Evolutionary conservation across 2,797 vertebrate genomes (phyloP).

Genomic region (Chaenodraco wilsoni): DNA sequence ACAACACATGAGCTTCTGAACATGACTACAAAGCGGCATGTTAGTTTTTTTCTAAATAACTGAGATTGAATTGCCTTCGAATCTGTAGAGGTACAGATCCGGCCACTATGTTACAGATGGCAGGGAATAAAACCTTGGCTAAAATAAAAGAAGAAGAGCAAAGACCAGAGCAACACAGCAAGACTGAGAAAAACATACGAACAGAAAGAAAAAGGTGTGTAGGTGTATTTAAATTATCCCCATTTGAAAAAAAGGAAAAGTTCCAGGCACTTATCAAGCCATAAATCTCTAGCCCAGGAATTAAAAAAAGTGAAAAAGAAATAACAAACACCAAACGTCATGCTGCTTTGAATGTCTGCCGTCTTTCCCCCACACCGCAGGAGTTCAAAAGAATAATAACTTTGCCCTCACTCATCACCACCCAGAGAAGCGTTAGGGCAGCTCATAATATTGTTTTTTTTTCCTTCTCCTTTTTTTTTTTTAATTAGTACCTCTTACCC

Average conservation of each 20-base stretch:
- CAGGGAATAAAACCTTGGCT: slow-evolving; percentile 23
- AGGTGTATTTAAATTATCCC: slow-evolving; percentile 75
- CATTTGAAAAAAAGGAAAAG: slow-evolving; percentile 64
- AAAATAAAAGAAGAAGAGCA: slow-evolving; percentile 31
- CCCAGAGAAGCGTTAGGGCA: slow-evolving; percentile 86
- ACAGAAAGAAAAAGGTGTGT: slow-evolving; percentile 29
- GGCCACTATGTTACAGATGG: slow-evolving; percentile 29
- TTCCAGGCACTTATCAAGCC: slow-evolving; percentile 75
- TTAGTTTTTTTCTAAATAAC: slow-evolving; percentile 19
- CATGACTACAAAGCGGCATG: slow-evolving; percentile 22
- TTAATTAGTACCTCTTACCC: slow-evolving; percentile 86
- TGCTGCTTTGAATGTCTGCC: slow-evolving; percentile 87
- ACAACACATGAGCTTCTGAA: slow-evolving; percentile 18
- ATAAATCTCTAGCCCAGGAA: slow-evolving; percentile 83
- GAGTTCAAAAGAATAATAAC: slow-evolving; percentile 89
- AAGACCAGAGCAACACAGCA: slow-evolving; percentile 20
- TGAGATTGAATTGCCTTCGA: slow-evolving; percentile 49
- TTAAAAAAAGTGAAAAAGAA: slow-evolving; percentile 83
- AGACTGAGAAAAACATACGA: slow-evolving; percentile 11
- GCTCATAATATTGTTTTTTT: slow-evolving; percentile 81
- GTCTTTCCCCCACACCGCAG: slow-evolving; percentile 83
- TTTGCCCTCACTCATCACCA: slow-evolving; percentile 85
- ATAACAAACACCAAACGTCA: slow-evolving; percentile 86
- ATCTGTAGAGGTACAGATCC: slow-evolving; percentile 19
- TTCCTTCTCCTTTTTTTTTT: slow-evolving; percentile 57